Base-by-base conservation (phyloP, 2,797 vertebrate genomes). In the Anas georgica region DNA sequence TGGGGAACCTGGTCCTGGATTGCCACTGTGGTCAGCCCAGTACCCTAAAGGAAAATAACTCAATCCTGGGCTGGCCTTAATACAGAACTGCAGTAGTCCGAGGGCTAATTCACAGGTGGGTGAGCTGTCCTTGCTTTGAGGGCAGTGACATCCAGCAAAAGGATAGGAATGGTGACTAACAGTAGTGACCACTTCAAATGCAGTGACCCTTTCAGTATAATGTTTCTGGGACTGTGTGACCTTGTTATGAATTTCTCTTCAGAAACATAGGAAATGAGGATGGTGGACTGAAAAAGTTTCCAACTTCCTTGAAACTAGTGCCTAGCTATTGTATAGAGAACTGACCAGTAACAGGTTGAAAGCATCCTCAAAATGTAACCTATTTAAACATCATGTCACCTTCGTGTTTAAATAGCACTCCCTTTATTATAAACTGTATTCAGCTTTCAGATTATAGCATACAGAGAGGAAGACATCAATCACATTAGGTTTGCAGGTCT, bases 401-500 rank as follows among this genome's bases (percentile, higher is more conserved):
- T 50, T 94, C 54, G 41, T 3, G 8, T 60, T 86, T 70, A 60
- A 73, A 55, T 45, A 80, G 50, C 26, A 39, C 12, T 87, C 39
- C 26, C 26, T 82, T 45, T n/a, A 59, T 21, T 70, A 22, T 12
- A 76, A 88, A 68, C 25, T 43, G 74, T 64, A 80, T 77, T 72
- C 86, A 80, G 28, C 26, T 67, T 45, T 88, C 73, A 86, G 80
- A 83, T 80, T 67, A 60, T 11, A 80, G 79, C 50, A 33, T 46
- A 22, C 1, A 75, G 78, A 82, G 63, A 93, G 73, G 91, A 95
- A 85, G 54, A 72, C 75, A 84, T 82, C 31, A 78, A 68, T 80
- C 74, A 64, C 35, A 33, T 43, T 59, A 55, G n/a, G 79, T 70
- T 64, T 68, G n/a, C 70, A 91, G 88, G 63, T 79, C 80, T 88